Percentiles rank a stretch among this genome's conserved stretches.
Conservation (phyloP, 2,113 vertebrate species). For the Rhinopomastus cyanomelas region DNA sequence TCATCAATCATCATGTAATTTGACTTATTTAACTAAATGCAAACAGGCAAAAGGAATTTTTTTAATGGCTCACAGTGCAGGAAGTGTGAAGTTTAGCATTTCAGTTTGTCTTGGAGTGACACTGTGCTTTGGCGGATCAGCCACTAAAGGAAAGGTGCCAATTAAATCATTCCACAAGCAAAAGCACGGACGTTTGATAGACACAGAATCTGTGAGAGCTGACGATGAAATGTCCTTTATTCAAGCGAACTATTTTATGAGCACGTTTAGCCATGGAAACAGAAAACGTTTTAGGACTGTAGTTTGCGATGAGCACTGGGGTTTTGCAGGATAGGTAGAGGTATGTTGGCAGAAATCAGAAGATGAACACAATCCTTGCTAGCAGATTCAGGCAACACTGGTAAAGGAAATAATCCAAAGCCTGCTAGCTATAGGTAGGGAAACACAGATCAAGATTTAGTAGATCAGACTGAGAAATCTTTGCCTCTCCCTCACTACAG, state of each 20-base stretch:
- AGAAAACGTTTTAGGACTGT: not conserved
- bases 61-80: not conserved
- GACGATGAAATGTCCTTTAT: not conserved
- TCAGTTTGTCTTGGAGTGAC: not conserved
- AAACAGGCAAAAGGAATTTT: not conserved
- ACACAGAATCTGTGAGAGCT: not conserved
- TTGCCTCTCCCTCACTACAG: not conserved
- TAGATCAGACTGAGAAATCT: not conserved
- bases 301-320: not conserved
- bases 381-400: not conserved
- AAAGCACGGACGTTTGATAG: not conserved
- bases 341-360: not conserved
- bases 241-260: not conserved
- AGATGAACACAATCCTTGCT: not conserved
- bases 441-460: not conserved
- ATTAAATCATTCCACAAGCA: not conserved
- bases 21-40: slow-evolving; percentile 82
- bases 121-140: not conserved
- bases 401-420: not conserved
- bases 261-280: not conserved
- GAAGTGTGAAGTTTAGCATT: not conserved
- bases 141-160: not conserved
- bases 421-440: rapidly evolving
- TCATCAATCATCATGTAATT: slow-evolving; percentile 89
- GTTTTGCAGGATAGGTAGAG: not conserved